phyloP scores from a whole-genome alignment of 2,113 vertebrate genomes.

The Electrona antarctica region DNA sequence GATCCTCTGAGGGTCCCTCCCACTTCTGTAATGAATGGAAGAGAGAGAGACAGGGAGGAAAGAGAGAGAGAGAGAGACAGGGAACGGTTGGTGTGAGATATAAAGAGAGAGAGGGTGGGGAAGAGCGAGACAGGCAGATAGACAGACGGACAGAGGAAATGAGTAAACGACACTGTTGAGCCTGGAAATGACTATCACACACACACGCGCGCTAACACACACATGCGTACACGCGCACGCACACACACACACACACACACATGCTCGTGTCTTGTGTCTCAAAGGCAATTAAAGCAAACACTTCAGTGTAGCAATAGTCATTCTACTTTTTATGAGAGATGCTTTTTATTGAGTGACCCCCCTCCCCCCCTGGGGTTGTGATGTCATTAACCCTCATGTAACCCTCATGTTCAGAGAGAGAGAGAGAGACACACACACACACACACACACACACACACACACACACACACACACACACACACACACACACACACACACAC shows the following conservation, averaged over 20 bases:
- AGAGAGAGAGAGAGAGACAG: background rate
- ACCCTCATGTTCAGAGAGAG: too few species aligned
- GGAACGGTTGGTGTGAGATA: too few species aligned
- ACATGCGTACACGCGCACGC: background rate
- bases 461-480: conserved; percentile 15
- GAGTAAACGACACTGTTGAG: conserved; percentile 19
- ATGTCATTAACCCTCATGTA: too few species aligned
- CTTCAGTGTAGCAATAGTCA: conserved; percentile 13
- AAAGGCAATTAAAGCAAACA: conserved; percentile 13
- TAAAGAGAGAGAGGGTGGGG: background rate
- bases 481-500: background rate
- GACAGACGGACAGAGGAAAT: conserved; percentile 37
- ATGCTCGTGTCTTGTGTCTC: conserved; percentile 21
- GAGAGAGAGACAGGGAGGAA: background rate
- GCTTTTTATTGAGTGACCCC: background rate
- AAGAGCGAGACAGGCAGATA: background rate
- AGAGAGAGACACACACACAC: background rate
- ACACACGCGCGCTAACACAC: background rate
- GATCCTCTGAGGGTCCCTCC: background rate
- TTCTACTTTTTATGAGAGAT: conserved; percentile 10
- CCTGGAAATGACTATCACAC: conserved; percentile 30
- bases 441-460: conserved; percentile 14
- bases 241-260: conserved; percentile 12
- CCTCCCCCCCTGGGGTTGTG: too few species aligned
- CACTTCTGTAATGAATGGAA: conserved; percentile 2